These are phyloP conservation scores for Macropis europaea DNA, from an alignment of 2,888 invertebrate species.

Conservation along the genomic window DNA sequence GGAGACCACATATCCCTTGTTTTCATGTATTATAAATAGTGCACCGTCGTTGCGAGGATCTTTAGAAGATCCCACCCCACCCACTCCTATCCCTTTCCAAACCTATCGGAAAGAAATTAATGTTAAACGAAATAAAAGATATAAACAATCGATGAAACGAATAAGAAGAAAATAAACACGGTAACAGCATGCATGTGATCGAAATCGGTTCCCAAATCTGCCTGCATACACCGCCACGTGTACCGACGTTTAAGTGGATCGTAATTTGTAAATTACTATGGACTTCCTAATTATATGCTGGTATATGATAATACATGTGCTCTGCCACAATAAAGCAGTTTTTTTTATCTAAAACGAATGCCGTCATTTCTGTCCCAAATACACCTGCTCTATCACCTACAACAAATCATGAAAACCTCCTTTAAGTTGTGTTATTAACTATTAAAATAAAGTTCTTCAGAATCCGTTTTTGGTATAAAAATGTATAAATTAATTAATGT, in stretches of 20 bases:
- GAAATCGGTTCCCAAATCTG: constrained; percentile 64
- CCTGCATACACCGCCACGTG: constrained; percentile 69
- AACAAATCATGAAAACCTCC: too few species aligned
- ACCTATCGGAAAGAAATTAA: constrained; percentile 41
- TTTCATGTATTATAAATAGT: constrained; percentile 64
- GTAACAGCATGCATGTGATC: constrained; percentile 54
- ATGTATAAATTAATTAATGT: too few species aligned
- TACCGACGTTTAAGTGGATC: constrained; percentile 74
- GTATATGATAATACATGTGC: constrained; percentile 78
- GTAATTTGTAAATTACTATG: constrained; percentile 78
- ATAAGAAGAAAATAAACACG: constrained; percentile 25
- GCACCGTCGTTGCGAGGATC: constrained; percentile 51
- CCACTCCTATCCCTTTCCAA: constrained; percentile 1
- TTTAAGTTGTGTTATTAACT: too few species aligned
- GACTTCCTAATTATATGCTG: constrained; percentile 78
- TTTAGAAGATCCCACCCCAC: constrained; percentile 41
- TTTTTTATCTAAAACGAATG: constrained; percentile 72
- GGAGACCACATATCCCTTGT: constrained; percentile 69
- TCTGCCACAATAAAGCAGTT: constrained; percentile 80
- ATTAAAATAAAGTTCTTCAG: too few species aligned
- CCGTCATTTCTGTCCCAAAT: constrained; percentile 30
- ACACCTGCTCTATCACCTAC: not conserved
- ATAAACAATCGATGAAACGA: constrained; percentile 34
- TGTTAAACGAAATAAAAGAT: constrained; percentile 38
- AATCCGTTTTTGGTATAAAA: too few species aligned